These are phyloP conservation scores for Drosophila ficusphila DNA, from an alignment of 1,140 invertebrate species.

Conservation along the genomic window DNA sequence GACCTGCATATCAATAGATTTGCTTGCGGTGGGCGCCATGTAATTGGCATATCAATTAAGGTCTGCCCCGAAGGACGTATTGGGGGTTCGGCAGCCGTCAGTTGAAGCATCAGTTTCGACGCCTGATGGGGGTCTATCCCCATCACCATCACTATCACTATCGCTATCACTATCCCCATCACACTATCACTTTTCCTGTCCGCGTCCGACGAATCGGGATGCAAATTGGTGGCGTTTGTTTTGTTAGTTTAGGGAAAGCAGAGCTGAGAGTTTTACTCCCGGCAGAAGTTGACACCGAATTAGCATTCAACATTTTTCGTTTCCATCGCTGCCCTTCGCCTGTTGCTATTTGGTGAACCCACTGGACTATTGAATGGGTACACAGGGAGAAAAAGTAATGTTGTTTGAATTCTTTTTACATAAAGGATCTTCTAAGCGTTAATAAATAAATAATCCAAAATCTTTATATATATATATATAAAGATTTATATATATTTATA, in stretches of 20 bases:
- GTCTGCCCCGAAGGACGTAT: conserved; percentile 5
- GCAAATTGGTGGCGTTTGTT: conserved; percentile 27
- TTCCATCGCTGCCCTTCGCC: neutral
- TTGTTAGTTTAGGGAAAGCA: conserved; percentile 27
- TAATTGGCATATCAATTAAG: conserved; percentile 54
- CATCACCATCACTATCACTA: neutral
- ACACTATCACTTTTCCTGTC: neutral
- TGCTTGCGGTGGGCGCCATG: conserved; percentile 21
- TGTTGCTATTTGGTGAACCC: conserved; percentile 44
- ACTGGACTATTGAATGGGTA: conserved; percentile 92
- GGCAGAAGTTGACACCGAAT: conserved; percentile 36
- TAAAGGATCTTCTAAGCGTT: too few relatives aligned
- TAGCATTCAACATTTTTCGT: conserved; percentile 46
- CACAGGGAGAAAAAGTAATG: neutral
- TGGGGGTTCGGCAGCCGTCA: neutral
- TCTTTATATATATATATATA: too few relatives aligned
- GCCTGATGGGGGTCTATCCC: too few relatives aligned
- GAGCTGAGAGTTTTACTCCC: conserved; percentile 13
- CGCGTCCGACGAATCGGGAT: neutral
- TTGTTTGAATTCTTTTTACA: neutral
- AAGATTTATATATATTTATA: too few relatives aligned
- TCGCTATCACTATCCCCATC: neutral
- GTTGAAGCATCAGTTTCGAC: conserved; percentile 1
- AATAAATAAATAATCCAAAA: too few relatives aligned
- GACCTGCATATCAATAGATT: conserved; percentile 51